phyloP scores from a whole-genome alignment of 2,888 invertebrate genomes.

The Lasioglossum leucozonium region DNA sequence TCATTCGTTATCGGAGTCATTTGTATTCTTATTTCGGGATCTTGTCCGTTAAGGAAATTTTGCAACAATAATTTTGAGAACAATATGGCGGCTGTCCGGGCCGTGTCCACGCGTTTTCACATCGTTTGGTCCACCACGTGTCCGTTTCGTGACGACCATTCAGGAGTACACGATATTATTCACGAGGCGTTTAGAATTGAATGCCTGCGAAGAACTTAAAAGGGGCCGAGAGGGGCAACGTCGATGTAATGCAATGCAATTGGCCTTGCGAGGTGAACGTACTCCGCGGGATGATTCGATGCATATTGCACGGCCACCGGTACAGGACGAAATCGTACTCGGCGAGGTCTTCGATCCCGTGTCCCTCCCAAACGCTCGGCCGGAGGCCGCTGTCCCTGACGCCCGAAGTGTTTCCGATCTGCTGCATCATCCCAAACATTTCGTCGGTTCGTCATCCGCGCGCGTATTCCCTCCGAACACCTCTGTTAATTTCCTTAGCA shows the following conservation, averaged over 20 bases:
- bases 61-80: too few relatives aligned
- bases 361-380: slow-evolving; percentile 29
- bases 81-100: slow-evolving; percentile 8
- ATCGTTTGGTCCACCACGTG: slow-evolving; percentile 64
- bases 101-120: slow-evolving; percentile 32
- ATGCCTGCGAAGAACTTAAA: slow-evolving; percentile 67
- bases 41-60: background rate
- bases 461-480: too few relatives aligned
- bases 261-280: slow-evolving; percentile 78
- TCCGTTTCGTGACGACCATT: slow-evolving; percentile 62
- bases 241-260: slow-evolving; percentile 71
- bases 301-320: slow-evolving; percentile 61
- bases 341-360: slow-evolving; percentile 52
- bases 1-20: background rate
- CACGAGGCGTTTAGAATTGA: slow-evolving; percentile 70
- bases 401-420: background rate
- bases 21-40: background rate
- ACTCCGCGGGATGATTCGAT: slow-evolving; percentile 74
- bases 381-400: slow-evolving; percentile 21
- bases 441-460: background rate
- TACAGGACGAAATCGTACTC: slow-evolving; percentile 54
- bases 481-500: background rate
- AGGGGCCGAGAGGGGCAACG: slow-evolving; percentile 63
- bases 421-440: background rate
- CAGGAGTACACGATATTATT: slow-evolving; percentile 66